phyloP scores from a whole-genome alignment of 2,113 vertebrate genomes.

The Heterocephalus glaber region DNA sequence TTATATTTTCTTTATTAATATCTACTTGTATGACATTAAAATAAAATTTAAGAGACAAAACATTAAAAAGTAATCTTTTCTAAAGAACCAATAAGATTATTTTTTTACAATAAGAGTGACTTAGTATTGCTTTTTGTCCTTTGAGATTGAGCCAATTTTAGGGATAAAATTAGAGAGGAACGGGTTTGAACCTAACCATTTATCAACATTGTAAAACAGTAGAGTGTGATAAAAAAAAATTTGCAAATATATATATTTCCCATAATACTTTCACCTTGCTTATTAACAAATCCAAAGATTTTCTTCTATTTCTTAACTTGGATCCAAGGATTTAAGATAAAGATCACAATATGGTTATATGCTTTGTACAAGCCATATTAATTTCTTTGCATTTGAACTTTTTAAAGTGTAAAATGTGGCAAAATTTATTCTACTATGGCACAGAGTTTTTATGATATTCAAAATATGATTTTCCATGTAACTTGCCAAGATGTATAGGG shows the following conservation, averaged over 20 bases:
- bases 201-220: not conserved
- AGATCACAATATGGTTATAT: not conserved
- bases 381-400: not conserved
- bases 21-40: not conserved
- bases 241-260: not conserved
- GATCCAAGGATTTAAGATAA: not conserved
- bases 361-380: not conserved
- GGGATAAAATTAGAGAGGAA: not conserved
- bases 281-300: not conserved
- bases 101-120: not conserved
- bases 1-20: not conserved
- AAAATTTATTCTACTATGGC: not conserved
- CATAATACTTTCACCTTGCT: not conserved
- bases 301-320: not conserved
- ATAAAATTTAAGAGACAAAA: not conserved
- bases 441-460: not conserved
- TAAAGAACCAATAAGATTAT: not conserved
- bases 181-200: not conserved
- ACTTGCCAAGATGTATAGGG: not conserved
- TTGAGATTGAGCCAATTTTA: not conserved
- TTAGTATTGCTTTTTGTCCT: not conserved
- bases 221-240: not conserved
- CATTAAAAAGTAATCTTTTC: not conserved
- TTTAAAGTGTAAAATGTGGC: not conserved
- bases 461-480: not conserved